Evolutionary conservation across 1,140 invertebrate genomes (phyloP), one percentile per base, ranked within the genome.

Genomic region (Halotydeus destructor): DNA sequence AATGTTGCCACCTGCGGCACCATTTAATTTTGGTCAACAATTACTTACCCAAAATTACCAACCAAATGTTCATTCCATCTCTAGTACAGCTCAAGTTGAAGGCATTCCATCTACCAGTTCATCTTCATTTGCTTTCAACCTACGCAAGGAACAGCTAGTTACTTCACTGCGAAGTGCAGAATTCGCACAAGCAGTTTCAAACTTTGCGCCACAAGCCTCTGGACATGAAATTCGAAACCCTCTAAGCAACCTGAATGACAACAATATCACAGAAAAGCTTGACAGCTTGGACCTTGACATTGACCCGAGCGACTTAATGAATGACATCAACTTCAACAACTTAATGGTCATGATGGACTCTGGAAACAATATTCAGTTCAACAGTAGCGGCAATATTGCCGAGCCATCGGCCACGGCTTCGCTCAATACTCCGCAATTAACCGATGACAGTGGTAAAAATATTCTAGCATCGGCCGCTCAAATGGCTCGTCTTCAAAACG

Each of bases 241-340:
- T 33, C 19, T 5, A n/a, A 33, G 19, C 31, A 28, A 28, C n/a
- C n/a, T n/a, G n/a, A n/a, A n/a, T n/a, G n/a, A n/a, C n/a, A n/a
- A n/a, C n/a, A n/a, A n/a, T n/a, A 33, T 33, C 31, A 16, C 31
- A 33, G 32, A 45, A n/a, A 30, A 43, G 32, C 33, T 44, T 21
- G 45, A 47, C 23, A 47, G 44, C 33, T 43, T 47, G 6, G 41
- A 33, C 6, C 32, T 43, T 5, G 41, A 43, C 26, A 47, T 47
- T n/a, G 45, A 47, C 30, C 24, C 45, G n/a, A 22, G 22, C n/a
- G 45, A 47, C 22, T 32, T 47, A 11, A 37, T 47, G 21, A 26
- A 18, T 24, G 45, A 47, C 24, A 36, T 47, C n/a, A 30, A 44
- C 19, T 44, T 47, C 14, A 44, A 47, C 28, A 47, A 35, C 8